Percentiles rank a stretch among this genome's conserved stretches.
phyloP scores from a whole-genome alignment of 2,888 invertebrate genomes.

The Parnassius orleans region DNA sequence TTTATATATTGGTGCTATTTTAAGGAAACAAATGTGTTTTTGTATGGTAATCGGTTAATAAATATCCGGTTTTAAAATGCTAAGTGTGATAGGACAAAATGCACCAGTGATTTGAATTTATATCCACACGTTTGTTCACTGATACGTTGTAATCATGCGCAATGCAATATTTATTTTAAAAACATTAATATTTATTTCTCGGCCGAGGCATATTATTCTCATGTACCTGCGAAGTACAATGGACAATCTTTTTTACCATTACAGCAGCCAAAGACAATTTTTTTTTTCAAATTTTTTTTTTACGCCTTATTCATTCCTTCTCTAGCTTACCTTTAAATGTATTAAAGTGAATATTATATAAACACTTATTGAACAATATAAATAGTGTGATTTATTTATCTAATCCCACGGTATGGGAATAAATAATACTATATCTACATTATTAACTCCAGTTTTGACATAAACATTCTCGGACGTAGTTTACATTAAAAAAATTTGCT shows the following conservation, averaged over 20 bases:
- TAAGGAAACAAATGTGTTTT: conserved; percentile 52
- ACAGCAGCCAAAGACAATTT: conserved; percentile 63
- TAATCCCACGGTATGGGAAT: background rate
- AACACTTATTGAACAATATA: conserved; percentile 27
- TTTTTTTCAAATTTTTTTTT: conserved; percentile 48
- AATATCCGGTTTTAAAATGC: conserved; percentile 20
- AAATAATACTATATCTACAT: conserved; percentile 3
- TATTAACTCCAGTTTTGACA: conserved; percentile 8
- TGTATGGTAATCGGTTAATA: conserved; percentile 42
- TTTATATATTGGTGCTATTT: conserved; percentile 77
- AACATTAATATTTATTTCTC: conserved; percentile 27
- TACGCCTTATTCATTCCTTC: conserved; percentile 49
- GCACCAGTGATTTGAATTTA: conserved; percentile 69
- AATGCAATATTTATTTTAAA: conserved; percentile 42
- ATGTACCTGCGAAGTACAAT: conserved; percentile 68
- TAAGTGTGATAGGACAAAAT: conserved; percentile 27
- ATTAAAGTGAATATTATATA: conserved; percentile 39
- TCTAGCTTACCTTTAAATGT: conserved; percentile 41
- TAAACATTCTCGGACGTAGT: conserved; percentile 6
- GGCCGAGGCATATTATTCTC: conserved; percentile 17
- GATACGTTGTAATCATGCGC: conserved; percentile 39
- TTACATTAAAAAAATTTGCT: background rate
- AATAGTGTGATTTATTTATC: conserved; percentile 27
- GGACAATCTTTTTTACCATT: conserved; percentile 34
- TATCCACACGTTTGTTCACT: conserved; percentile 18